A percentile compares a stretch with the other conserved stretches of the same genome.
These are phyloP conservation scores for Mesembrinibis cayennensis DNA, from an alignment of 2,113 vertebrate genomes.

Conservation along the genomic window DNA sequence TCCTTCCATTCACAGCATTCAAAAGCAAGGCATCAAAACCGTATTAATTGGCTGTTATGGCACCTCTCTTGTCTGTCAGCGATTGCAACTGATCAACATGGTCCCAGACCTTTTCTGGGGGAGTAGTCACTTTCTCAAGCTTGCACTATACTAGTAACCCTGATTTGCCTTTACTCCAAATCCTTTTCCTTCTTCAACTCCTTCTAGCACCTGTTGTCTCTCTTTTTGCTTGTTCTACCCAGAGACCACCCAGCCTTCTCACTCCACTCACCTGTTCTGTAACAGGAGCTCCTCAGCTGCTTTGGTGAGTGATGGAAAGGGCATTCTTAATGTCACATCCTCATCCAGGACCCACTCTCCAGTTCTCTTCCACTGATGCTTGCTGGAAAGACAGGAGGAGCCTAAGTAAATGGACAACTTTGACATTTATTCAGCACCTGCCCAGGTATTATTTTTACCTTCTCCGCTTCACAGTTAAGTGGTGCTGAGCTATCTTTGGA, in stretches of 20 bases:
- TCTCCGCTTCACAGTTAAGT: not conserved
- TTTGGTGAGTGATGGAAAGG: conserved; percentile 18
- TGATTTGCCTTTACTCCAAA: not conserved
- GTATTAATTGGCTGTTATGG: not conserved
- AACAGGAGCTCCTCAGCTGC: conserved; percentile 39
- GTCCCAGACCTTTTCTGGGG: not conserved
- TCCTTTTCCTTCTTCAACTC: not conserved
- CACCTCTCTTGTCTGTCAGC: not conserved
- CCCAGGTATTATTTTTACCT: not conserved
- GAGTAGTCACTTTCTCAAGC: not conserved
- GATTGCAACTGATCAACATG: not conserved
- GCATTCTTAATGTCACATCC: not conserved
- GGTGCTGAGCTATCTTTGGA: not conserved
- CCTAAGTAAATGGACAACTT: not conserved
- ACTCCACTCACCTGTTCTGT: conserved; percentile 9
- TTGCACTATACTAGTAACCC: not conserved
- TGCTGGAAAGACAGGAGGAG: not conserved
- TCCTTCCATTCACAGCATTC: not conserved
- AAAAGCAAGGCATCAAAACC: not conserved
- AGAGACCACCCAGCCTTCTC: not conserved
- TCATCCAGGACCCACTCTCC: not conserved
- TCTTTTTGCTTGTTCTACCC: not conserved
- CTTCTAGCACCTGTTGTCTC: not conserved
- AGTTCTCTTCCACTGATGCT: not conserved
- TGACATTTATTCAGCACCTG: not conserved